Evolutionary conservation across 2,797 vertebrate genomes (phyloP).

Genomic region (Myotis pilosus): DNA sequence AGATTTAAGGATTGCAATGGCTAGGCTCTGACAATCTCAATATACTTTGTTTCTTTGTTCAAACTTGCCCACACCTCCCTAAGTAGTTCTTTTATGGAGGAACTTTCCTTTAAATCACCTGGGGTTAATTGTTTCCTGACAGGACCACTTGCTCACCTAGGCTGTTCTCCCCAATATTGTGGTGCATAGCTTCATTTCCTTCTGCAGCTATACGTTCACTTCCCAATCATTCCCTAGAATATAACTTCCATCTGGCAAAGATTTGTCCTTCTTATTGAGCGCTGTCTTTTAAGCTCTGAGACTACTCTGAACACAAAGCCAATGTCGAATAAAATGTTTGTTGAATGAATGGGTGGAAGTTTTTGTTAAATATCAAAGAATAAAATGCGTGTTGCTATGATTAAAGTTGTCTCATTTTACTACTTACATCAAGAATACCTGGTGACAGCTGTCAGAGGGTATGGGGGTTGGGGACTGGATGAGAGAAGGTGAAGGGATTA

Average conservation of each 20-base stretch:
- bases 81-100: not conserved
- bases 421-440: not conserved
- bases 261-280: not conserved
- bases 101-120: not conserved
- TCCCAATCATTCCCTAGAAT: not conserved
- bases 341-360: not conserved
- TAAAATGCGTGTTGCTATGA: not conserved
- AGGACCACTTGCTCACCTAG: not conserved
- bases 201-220: not conserved
- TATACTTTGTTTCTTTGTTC: not conserved
- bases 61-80: not conserved
- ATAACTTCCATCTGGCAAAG: not conserved
- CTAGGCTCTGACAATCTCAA: not conserved
- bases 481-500: not conserved
- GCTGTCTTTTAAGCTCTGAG: not conserved
- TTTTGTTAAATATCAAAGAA: not conserved
- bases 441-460: not conserved
- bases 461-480: not conserved
- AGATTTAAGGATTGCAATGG: not conserved
- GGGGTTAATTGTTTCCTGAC: not conserved
- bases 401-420: not conserved
- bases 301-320: not conserved
- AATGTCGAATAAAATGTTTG: not conserved
- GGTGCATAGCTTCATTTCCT: not conserved
- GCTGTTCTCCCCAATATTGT: not conserved